Conservation (phyloP, 2,797 vertebrate genomes). For the Triplophysa yarkandensis region DNA sequence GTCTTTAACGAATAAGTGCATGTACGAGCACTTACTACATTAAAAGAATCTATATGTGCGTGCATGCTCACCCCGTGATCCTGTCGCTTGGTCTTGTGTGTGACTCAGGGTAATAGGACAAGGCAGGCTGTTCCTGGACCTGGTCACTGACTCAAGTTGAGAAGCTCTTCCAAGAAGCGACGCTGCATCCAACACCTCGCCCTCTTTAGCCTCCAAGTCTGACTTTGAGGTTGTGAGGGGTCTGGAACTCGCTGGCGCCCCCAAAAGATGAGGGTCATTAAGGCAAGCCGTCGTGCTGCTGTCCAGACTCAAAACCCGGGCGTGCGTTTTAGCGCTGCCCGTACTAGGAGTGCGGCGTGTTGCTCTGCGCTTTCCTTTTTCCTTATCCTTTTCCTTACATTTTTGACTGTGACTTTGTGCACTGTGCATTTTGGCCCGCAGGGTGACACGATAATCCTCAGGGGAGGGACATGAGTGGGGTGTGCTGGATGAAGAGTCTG, state of each 20-base stretch:
- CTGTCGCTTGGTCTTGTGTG: slow-evolving; percentile 83
- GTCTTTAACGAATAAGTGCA: background rate
- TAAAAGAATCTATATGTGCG: slow-evolving; percentile 5
- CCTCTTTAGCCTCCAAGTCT: slow-evolving; percentile 99
- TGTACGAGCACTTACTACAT: background rate
- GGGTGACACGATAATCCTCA: slow-evolving; percentile 79
- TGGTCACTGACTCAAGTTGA: slow-evolving; percentile 96
- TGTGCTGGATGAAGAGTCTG: slow-evolving; percentile 92
- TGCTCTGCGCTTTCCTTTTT: slow-evolving; percentile 79
- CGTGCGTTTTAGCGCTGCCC: slow-evolving; percentile 90
- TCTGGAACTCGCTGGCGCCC: slow-evolving; percentile 84
- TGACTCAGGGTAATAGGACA: slow-evolving; percentile 89
- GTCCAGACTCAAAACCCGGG: slow-evolving; percentile 93
- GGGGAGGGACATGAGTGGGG: slow-evolving; percentile 92
- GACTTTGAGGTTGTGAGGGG: slow-evolving; percentile 98
- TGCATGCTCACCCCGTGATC: slow-evolving; percentile 77
- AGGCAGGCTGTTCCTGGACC: slow-evolving; percentile 96
- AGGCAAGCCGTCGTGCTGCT: slow-evolving; percentile 92
- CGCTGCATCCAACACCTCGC: slow-evolving; percentile 95
- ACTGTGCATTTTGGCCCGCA: slow-evolving; percentile 78
- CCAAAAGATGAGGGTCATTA: slow-evolving; percentile 87
- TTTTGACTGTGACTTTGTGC: slow-evolving; percentile 68
- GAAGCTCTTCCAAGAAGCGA: slow-evolving; percentile 95
- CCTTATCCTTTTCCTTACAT: slow-evolving; percentile 63
- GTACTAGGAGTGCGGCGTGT: slow-evolving; percentile 87